Evolutionary conservation across 2,888 invertebrate species (phyloP).

Genomic region (Meghimatium bilineatum): DNA sequence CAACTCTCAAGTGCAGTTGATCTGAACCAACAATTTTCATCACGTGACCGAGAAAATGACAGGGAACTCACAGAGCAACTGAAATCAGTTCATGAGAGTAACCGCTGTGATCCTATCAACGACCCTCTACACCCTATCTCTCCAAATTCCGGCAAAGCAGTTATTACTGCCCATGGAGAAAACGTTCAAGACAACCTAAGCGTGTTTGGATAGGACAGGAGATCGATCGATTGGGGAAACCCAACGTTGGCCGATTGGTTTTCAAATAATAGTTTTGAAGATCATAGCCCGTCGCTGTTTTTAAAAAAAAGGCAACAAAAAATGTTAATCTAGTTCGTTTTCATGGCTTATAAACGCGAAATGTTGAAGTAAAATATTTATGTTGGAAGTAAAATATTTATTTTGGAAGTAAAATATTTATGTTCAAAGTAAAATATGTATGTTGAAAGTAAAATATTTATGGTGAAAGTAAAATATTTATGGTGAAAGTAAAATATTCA

Average conservation of each 20-base stretch:
- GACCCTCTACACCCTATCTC: background rate
- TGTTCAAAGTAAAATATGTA: no score
- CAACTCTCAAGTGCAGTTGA: background rate
- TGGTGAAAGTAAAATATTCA: no score
- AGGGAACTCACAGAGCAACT: conserved; percentile 6
- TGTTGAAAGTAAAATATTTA: no score
- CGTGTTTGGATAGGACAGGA: conserved; percentile 5
- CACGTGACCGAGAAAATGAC: conserved; percentile 1
- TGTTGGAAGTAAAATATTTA: no score
- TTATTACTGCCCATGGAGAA: conserved; percentile 18
- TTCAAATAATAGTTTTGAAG: conserved; percentile 17
- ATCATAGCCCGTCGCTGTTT: background rate
- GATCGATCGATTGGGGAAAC: conserved; percentile 19
- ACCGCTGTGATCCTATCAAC: background rate
- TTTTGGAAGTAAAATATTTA: no score
- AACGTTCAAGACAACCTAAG: conserved; percentile 25
- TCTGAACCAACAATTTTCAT: conserved; percentile 7
- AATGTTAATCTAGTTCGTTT: background rate
- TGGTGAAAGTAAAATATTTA: no score
- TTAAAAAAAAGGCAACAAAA: background rate
- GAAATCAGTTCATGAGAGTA: conserved; percentile 27
- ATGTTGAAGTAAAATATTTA: background rate
- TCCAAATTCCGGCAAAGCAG: conserved; percentile 5
- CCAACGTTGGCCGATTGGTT: conserved; percentile 6
- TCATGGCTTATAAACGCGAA: background rate